Evolutionary conservation across 1,140 invertebrate species (phyloP).

Genomic region (Bombus fervidus): DNA sequence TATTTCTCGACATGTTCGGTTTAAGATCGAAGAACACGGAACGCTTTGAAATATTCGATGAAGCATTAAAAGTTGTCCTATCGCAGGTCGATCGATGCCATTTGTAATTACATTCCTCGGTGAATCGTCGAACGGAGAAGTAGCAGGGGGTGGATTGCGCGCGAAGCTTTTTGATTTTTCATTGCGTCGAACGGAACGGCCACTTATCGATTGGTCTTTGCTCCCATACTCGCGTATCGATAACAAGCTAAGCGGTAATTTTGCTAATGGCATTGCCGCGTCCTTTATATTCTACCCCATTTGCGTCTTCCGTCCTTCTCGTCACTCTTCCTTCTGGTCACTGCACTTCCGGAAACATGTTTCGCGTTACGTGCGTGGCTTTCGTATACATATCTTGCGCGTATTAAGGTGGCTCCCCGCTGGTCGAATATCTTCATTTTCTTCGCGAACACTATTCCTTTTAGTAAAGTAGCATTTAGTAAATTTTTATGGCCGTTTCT

Average conservation of each 20-base stretch:
- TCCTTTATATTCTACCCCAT: constrained; percentile 65
- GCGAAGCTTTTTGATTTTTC: constrained; percentile 44
- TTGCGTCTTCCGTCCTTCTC: constrained; percentile 32
- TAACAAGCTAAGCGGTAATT: constrained; percentile 78
- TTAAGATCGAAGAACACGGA: too few relatives aligned
- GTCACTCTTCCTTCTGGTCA: neutral
- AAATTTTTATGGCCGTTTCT: too few relatives aligned
- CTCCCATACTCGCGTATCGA: constrained; percentile 71
- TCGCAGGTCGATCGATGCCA: constrained; percentile 10
- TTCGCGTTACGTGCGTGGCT: neutral
- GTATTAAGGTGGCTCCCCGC: too few relatives aligned
- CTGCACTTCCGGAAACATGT: constrained; percentile 27
- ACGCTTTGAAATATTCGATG: neutral
- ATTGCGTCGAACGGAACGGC: constrained; percentile 8
- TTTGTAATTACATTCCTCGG: constrained; percentile 29
- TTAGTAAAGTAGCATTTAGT: too few relatives aligned
- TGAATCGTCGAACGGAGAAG: neutral
- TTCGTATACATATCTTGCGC: neutral
- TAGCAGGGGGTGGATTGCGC: neutral
- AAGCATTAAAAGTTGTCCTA: constrained; percentile 19
- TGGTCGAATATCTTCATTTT: too few relatives aligned
- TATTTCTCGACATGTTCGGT: too few relatives aligned
- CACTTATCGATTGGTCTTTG: constrained; percentile 46
- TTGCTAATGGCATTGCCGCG: constrained; percentile 76
- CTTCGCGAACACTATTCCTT: too few relatives aligned